Evolutionary conservation across 2,888 invertebrate species (phyloP).

Genomic region (Platerodrilus igneus): DNA sequence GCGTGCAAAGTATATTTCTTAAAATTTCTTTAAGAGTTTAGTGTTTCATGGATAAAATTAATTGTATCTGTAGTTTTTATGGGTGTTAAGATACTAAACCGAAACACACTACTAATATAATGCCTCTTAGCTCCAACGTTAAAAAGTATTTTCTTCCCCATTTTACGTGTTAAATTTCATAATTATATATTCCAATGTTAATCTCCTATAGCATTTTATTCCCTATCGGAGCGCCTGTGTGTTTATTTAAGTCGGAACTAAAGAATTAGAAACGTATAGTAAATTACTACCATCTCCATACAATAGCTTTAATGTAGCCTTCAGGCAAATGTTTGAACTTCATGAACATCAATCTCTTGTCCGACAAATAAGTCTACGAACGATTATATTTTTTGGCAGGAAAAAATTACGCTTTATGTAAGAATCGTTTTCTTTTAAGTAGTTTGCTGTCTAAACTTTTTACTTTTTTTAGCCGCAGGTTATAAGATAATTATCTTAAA

Average conservation of each 20-base stretch:
- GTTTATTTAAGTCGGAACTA: constrained; percentile 11
- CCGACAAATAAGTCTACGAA: constrained; percentile 14
- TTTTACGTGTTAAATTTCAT: no score
- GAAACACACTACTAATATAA: no score
- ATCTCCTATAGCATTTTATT: no score
- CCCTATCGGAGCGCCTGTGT: constrained; percentile 7
- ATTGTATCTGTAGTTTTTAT: no score
- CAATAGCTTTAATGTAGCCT: constrained; percentile 15
- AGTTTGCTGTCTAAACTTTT: constrained; percentile 1
- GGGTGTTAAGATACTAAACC: no score
- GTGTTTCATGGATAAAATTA: no score
- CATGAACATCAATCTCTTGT: constrained; percentile 14
- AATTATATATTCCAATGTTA: no score
- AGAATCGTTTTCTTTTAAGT: constrained; percentile 9
- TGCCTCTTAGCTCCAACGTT: no score
- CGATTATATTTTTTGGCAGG: constrained; percentile 14
- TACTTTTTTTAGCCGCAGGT: constrained; percentile 6
- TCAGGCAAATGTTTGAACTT: constrained; percentile 10
- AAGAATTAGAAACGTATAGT: constrained; percentile 14
- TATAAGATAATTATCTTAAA: constrained; percentile 9
- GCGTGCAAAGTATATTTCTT: no score
- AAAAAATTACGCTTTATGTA: constrained; percentile 10
- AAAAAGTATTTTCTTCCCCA: no score
- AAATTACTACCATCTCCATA: constrained; percentile 17
- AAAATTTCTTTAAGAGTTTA: no score